phyloP scores from a whole-genome alignment of 2,113 vertebrate species.

The Erythrocebus patas region DNA sequence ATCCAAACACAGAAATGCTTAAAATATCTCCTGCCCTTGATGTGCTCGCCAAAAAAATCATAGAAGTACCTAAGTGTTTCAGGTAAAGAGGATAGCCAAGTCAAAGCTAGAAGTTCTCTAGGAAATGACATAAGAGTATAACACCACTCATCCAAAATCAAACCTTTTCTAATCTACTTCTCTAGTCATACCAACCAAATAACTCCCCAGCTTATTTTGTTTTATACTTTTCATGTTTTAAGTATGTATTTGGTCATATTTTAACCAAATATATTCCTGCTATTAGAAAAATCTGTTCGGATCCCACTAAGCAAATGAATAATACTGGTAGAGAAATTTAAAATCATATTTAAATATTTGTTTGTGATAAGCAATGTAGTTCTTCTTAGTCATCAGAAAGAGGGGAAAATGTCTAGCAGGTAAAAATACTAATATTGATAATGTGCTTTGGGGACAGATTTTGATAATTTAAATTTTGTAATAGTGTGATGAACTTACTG shows the following conservation, averaged over 20 bases:
- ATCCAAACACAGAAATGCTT: background rate
- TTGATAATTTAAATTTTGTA: background rate
- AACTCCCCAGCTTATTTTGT: background rate
- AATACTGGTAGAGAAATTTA: background rate
- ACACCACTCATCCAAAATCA: background rate
- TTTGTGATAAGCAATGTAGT: background rate
- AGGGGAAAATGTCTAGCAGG: background rate
- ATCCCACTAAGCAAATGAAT: background rate
- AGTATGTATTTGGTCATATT: background rate
- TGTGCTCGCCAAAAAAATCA: background rate
- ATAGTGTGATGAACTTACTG: background rate
- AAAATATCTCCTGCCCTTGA: background rate
- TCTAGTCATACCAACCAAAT: background rate
- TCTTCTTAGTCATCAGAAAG: background rate
- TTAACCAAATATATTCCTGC: background rate
- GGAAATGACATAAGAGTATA: rapidly evolving
- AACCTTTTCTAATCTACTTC: background rate
- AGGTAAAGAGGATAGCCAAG: background rate
- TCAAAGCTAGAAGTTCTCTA: background rate
- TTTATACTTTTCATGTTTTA: background rate
- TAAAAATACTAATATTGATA: background rate
- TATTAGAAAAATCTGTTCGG: background rate
- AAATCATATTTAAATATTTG: background rate
- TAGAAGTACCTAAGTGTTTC: background rate
- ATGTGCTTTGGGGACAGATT: background rate